Conservation (phyloP, 2,113 vertebrate genomes). For the Gallinago undulata region DNA sequence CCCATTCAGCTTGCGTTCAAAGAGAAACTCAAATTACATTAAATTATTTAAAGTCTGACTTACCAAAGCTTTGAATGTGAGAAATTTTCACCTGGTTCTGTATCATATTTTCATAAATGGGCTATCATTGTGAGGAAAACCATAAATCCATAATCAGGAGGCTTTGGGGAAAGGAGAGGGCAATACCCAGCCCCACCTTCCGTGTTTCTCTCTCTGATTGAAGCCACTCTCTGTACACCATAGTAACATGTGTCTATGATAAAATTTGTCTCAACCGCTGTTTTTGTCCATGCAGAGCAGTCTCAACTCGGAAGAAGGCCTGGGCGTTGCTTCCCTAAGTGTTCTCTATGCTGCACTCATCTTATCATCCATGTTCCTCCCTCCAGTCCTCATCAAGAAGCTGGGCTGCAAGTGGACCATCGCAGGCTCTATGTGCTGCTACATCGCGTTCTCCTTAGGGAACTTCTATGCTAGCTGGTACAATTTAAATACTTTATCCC, state of each 20-base stretch:
- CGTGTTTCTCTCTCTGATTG: background rate
- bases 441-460: constrained; percentile 87
- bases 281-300: constrained; percentile 84
- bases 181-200: background rate
- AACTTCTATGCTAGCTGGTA: constrained; percentile 94
- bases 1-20: background rate
- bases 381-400: constrained; percentile 88
- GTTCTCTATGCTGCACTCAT: constrained; percentile 88
- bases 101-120: background rate
- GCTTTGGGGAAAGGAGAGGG: background rate
- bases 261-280: background rate
- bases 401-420: constrained; percentile 97
- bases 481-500: background rate
- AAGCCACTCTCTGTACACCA: background rate
- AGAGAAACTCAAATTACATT: background rate
- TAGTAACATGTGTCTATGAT: background rate
- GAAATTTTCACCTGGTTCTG: background rate
- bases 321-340: constrained; percentile 89
- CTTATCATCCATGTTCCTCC: constrained; percentile 92
- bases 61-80: background rate
- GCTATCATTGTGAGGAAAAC: background rate
- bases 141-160: background rate
- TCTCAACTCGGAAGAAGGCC: constrained; percentile 85
- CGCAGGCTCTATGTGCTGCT: constrained; percentile 87
- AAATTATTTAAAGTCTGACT: background rate